Conservation (phyloP, 2,113 vertebrate species). For the Poeciliopsis turrubarensis region DNA sequence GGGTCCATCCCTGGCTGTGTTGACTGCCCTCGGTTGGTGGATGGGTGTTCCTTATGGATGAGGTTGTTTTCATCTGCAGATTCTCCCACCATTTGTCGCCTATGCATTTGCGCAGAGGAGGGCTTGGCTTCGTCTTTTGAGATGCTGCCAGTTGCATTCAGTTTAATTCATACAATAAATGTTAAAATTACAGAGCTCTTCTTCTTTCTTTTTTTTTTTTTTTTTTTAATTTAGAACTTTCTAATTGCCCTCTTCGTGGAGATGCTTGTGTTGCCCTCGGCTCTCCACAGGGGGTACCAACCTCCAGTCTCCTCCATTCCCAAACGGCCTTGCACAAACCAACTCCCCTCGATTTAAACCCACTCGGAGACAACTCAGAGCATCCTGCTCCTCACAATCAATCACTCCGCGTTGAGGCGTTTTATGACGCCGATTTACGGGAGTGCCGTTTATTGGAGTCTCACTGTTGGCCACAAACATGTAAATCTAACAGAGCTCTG, state of each 20-base stretch:
- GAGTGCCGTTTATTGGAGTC: constrained; percentile 32
- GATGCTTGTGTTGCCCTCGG: constrained; percentile 25
- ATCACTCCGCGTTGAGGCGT: constrained; percentile 35
- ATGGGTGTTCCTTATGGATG: constrained; percentile 61
- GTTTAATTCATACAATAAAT: constrained; percentile 10
- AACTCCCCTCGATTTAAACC: constrained; percentile 3
- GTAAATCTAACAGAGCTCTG: constrained; percentile 33
- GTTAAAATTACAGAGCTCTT: background rate
- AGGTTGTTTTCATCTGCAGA: constrained; percentile 64
- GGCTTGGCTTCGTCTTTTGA: background rate
- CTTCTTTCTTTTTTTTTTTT: too few species aligned
- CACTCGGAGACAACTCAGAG: constrained; percentile 14
- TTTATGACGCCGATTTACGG: constrained; percentile 52
- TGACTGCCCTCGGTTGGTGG: constrained; percentile 35
- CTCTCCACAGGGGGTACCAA: constrained; percentile 28
- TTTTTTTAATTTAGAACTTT: constrained; percentile 6
- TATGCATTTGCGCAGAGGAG: constrained; percentile 5
- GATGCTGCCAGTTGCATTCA: background rate
- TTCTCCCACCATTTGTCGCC: constrained; percentile 60
- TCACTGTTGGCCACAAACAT: constrained; percentile 45
- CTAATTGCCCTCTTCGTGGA: constrained; percentile 42
- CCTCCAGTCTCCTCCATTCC: background rate
- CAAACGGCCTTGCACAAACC: background rate
- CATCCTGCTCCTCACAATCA: constrained; percentile 36
- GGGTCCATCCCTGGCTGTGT: constrained; percentile 36